Base-by-base conservation (phyloP, 2,797 vertebrate species). In the Rousettus madagascariensis region DNA sequence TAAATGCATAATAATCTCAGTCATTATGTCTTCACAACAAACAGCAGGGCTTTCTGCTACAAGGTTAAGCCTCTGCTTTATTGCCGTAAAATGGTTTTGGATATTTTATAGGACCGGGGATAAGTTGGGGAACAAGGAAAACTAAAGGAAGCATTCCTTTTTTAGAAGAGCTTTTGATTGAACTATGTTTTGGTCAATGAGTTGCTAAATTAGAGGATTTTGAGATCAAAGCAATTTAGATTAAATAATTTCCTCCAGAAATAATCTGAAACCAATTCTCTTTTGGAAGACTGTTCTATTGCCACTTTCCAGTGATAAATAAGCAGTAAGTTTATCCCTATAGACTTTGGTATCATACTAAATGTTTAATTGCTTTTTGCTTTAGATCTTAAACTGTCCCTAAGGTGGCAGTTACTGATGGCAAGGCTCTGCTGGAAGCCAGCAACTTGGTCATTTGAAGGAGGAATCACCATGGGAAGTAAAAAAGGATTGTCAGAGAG, bases 11-110 rank as follows among this genome's bases (percentile, higher is more conserved):
- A 46, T 86, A 91, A 90, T 72, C 46, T 71, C 8, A 68, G n/a
- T 33, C 55, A 71, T 90, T 90, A 75, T 36, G 74, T 93, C 93
- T 97, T 94, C 46, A 90, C 28, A 72, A 89, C 33, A 94, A 51
- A 84, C 38, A 92, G 36, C 63, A 80, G 41, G n/a, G 55, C 66
- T 93, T 88, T 97, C 80, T 92, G 33, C 30, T 75, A 61, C 17
- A 17, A 66, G 72, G 33, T 78, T 87, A 61, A 75, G 26, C 7
- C 26, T 95, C 41, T 72, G 71, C 28, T 93, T 90, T 79, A 82
- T 24, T 96, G 74, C 46, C 46, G 71, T 69, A 61, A 92, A 66
- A 82, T 86, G 93, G 57, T 94, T 90, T 74, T 95, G 83, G 59
- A 55, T 96, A 63, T 80, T 93, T 96, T 75, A 46, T 46, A 79